Evolutionary conservation across 2,113 vertebrate species (phyloP).

Genomic region (Callipepla californica): DNA sequence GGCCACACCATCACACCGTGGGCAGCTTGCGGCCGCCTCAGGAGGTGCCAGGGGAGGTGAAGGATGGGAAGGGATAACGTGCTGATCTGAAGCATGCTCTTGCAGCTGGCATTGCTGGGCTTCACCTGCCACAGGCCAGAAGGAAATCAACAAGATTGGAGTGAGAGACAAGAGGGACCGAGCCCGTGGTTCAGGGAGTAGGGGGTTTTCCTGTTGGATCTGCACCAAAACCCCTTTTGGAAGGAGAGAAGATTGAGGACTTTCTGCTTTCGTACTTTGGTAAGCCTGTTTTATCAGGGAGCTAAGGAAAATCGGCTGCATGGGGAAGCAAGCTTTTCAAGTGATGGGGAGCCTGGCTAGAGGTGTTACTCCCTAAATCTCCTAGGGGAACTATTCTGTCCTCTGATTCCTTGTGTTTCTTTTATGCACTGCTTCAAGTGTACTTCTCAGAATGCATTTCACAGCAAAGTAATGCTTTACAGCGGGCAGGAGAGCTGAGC

Average conservation of each 20-base stretch:
- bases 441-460: not conserved
- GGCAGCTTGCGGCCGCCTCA: not conserved
- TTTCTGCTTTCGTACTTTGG: not conserved
- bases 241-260: not conserved
- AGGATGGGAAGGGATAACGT: not conserved
- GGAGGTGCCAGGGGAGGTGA: not conserved
- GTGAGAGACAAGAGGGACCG: not conserved
- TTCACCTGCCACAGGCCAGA: slow-evolving; percentile 5
- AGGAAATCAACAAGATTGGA: not conserved
- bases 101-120: not conserved
- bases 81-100: not conserved
- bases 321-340: not conserved
- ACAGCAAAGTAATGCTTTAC: not conserved
- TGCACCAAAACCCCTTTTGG: not conserved
- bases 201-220: not conserved
- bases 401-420: not conserved
- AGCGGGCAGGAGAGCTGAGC: not conserved
- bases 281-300: not conserved
- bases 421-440: not conserved
- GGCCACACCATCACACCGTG: not conserved
- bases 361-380: not conserved
- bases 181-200: not conserved
- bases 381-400: not conserved
- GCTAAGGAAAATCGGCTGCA: not conserved
- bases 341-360: not conserved